Evolutionary conservation across 2,797 vertebrate genomes (phyloP), one percentile per base, ranked within the genome.

Genomic region (Aldrovandia affinis): DNA sequence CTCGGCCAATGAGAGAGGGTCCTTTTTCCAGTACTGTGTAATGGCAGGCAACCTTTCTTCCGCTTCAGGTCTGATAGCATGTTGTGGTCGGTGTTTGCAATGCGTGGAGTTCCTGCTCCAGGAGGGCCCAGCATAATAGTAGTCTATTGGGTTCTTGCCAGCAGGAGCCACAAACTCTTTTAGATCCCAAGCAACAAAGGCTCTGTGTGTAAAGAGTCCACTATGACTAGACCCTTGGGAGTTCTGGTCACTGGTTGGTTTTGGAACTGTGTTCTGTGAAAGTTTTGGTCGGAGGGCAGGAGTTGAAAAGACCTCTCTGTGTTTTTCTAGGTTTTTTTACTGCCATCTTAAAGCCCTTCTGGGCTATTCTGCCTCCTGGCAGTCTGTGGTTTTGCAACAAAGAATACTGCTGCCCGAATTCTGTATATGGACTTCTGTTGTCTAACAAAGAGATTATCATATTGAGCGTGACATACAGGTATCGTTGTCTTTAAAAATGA

Each of bases 161-260:
- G 89, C 89, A 91, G 92, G 90, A 92, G 85, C 79, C 63, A 81
- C 63, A 81, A 86, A 89, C 86, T 87, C 85, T 88, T 85, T 87
- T 89, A 91, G 91, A 88, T 85, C 82, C 90, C 25, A 42, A 57
- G 86, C 84, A 85, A 93, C 90, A 93, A 93, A 92, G 91, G 79
- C 89, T 87, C 84, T 91, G 88, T 93, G 93, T 94, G 91, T 88
- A 85, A 86, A 36, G 86, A 90, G 87, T 89, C 89, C 90, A 90
- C 87, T 78, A 85, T 80, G 28, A 80, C 54, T 57, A 22, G 9
- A 59, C 20, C 28, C 22, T 30, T 6, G 18, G 55, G 79, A 30
- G 47, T 7, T 55, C 42, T 78, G 8, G 30, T 52, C 52, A 55
- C 79, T 39, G 33, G 25, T 25, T 80, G 79, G 25, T 59, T 57